Evolutionary conservation across 2,888 invertebrate genomes (phyloP).

Genomic region (Napeogenes inachia): DNA sequence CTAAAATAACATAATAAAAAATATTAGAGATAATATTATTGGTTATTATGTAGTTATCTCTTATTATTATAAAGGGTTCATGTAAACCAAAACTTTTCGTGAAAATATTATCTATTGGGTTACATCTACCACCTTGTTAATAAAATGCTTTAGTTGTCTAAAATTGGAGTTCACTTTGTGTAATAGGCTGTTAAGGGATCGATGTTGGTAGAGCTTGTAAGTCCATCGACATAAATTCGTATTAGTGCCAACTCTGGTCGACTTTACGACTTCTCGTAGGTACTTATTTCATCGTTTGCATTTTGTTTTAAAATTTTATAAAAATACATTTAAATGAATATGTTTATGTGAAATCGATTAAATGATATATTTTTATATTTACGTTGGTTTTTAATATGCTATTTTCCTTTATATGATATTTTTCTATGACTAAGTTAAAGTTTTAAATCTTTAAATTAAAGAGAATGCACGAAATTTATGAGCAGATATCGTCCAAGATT

Average conservation of each 20-base stretch:
- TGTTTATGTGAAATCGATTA: no score
- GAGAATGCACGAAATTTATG: conserved; percentile 26
- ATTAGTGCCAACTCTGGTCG: conserved; percentile 75
- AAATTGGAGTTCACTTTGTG: conserved; percentile 59
- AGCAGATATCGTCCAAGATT: conserved; percentile 32
- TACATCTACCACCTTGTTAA: conserved; percentile 38
- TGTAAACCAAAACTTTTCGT: no score
- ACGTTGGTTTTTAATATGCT: no score
- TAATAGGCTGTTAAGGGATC: conserved; percentile 60
- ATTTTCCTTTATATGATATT: no score
- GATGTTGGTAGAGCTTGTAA: conserved; percentile 53
- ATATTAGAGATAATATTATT: no score
- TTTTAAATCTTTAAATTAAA: background rate
- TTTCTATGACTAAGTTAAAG: no score
- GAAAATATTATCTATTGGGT: no score
- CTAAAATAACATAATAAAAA: no score
- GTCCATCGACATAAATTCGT: conserved; percentile 74
- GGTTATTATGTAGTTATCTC: no score
- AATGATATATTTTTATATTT: no score
- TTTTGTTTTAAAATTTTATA: conserved; percentile 1
- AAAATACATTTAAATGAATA: background rate
- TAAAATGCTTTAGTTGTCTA: conserved; percentile 26
- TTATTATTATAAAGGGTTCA: no score
- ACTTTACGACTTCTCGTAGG: conserved; percentile 68
- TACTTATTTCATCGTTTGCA: conserved; percentile 54